Percentiles rank a stretch among this genome's conserved stretches.
These are phyloP conservation scores for Drosophila subobscura DNA, from an alignment of 1,140 invertebrate genomes.

Conservation along the genomic window DNA sequence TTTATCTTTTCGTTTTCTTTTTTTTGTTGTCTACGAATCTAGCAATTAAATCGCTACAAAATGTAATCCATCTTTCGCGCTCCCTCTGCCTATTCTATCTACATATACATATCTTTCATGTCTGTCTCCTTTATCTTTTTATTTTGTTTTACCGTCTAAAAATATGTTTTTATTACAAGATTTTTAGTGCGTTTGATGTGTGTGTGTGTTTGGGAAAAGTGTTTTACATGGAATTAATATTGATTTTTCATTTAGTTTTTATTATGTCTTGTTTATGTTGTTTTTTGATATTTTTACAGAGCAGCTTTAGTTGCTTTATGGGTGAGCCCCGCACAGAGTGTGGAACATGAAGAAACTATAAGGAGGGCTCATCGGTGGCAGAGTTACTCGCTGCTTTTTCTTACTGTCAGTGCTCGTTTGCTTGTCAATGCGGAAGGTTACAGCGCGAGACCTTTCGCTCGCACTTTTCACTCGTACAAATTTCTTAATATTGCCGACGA, in stretches of 20 bases:
- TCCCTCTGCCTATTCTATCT: neutral
- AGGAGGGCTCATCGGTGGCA: neutral
- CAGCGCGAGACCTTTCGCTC: no score
- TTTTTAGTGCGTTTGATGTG: slow-evolving; percentile 21
- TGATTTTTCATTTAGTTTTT: slow-evolving; percentile 38
- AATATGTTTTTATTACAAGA: slow-evolving; percentile 57
- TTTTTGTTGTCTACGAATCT: no score
- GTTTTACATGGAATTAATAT: slow-evolving; percentile 45
- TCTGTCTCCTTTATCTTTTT: slow-evolving; percentile 17
- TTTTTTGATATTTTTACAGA: slow-evolving; percentile 65
- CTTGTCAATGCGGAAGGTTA: no score
- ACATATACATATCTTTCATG: neutral
- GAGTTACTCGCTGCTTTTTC: neutral
- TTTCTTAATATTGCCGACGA: no score
- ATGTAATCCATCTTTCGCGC: slow-evolving; percentile 13
- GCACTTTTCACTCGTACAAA: no score
- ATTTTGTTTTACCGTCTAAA: slow-evolving; percentile 22
- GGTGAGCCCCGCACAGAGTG: no score
- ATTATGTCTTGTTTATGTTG: slow-evolving; percentile 41
- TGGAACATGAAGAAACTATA: neutral
- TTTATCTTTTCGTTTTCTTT: slow-evolving; percentile 7
- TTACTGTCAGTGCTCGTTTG: no score
- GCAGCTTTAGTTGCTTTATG: no score
- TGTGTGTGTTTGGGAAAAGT: slow-evolving; percentile 19
- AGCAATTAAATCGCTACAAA: no score